These are phyloP conservation scores for Halictus quadricinctus DNA, from an alignment of 2,888 invertebrate genomes.

Conservation along the genomic window DNA sequence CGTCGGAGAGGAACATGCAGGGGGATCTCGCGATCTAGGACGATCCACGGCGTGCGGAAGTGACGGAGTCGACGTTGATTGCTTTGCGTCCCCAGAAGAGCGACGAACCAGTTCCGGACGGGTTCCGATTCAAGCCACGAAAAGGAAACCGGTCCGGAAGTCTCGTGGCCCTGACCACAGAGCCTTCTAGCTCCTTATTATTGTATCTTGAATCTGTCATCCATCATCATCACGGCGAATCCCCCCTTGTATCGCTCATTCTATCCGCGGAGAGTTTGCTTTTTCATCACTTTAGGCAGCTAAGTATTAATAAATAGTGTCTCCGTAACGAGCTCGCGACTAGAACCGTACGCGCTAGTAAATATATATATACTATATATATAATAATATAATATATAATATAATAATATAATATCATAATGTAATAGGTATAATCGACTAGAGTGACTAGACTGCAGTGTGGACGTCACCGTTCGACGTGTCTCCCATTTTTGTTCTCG, in stretches of 20 bases:
- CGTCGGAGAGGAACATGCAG: conserved; percentile 49
- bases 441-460: conserved; percentile 81
- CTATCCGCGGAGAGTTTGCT: conserved; percentile 24
- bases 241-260: conserved; percentile 26
- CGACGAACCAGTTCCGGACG: neutral
- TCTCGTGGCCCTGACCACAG: conserved; percentile 9
- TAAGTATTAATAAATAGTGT: conserved; percentile 71
- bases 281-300: conserved; percentile 68
- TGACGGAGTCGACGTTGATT: neutral
- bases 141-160: conserved; percentile 22
- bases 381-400: conserved; percentile 69
- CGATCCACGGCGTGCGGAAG: conserved; percentile 16
- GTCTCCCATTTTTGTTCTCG: conserved; percentile 27
- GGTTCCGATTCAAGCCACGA: neutral
- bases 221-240: conserved; percentile 24
- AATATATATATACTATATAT: conserved; percentile 73
- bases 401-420: conserved; percentile 74
- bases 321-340: conserved; percentile 74
- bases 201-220: conserved; percentile 27
- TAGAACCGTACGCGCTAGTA: conserved; percentile 75
- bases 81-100: conserved; percentile 20
- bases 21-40: conserved; percentile 24
- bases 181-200: conserved; percentile 20
- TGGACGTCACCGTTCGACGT: conserved; percentile 79
- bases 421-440: conserved; percentile 78